Evolutionary conservation across 2,797 vertebrate species (phyloP), one percentile per base, ranked within the genome.

Genomic region (Nothura maculosa): DNA sequence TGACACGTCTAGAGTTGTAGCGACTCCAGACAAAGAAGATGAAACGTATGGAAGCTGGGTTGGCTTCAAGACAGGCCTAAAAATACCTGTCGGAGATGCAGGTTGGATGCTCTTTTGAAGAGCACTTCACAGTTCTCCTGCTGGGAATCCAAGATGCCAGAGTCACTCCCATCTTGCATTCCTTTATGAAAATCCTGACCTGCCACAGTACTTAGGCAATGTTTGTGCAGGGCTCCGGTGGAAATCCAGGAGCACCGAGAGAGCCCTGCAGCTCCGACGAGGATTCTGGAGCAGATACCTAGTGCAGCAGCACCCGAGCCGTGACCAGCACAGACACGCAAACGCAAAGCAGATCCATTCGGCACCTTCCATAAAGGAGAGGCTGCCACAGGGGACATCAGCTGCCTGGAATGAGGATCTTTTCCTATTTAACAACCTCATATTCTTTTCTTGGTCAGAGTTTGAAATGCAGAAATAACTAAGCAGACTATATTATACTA

Each of bases 21-120:
- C 86, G 96, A 92, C 94, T 97, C 93, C 96, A 97, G 92, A 97
- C 97, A 98, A 98, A 96, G 97, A 91, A 94, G 83, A 8, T 91
- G 79, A 95, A 97, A 94, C 57, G 88, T 77, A 90, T 64, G 93
- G 94, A 94, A 96, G 90, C 94, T 97, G 96, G 91, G 91, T 85
- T 61, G 61, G 93, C 97, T 97, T 96, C 87, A 94, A 96, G 96
- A 97, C 96, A 98, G 89, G 74, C 96, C 96, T 98, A 98, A 98
- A 98, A 98, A 97, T 97, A 98, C 97, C 97, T 97, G 94, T 95
- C 6, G 6, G 93, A 94, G 85, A 67, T 92, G 92, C 93, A 97
- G 94, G 93, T 97, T 93, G 90, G 91, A 92, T 96, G 90, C 87
- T 94, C 81, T 97, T 96, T 96, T 81, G 88, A 89, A 72, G 81